Base-by-base conservation (phyloP, 1,140 invertebrate genomes). In the Drosophila busckii region DNA sequence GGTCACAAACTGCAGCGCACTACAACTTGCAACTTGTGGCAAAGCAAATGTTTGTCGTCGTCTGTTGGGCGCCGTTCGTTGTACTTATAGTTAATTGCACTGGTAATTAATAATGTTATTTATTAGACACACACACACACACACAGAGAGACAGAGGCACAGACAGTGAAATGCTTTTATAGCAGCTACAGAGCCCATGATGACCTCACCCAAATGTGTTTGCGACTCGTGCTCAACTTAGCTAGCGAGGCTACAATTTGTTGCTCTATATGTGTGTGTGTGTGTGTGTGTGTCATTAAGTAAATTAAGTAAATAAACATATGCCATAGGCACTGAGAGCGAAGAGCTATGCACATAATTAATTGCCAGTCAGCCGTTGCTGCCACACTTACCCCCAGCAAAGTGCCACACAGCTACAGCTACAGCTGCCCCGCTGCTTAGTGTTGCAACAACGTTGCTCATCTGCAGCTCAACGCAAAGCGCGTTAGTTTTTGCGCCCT, bases 271-370 rank as follows among this genome's bases (percentile, higher is more conserved):
- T n/a, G 8, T 53, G 20, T 25, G 29, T 16, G 9, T 49, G 44
- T 35, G 10, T 35, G 31, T 60, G 31, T 66, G 62, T 69, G 48
- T 80, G 75, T 84, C 67, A 84, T 84, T 84, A 84, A 85, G 82
- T 85, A 85, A 84, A 84, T 84, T 84, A 84, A 84, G 80, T 82
- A 84, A 82, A 85, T 85, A 84, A 85, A 84, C 82, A 84, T 80
- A 84, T 83, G 82, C 59, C 73, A n/a, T n/a, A 50, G 63, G 29
- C 45, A 56, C 31, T 49, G 58, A 31, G 53, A 68, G 73, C 25
- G 25, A 16, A 70, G n/a, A 64, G 63, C 67, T 70, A 66, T 70
- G 68, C 41, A 58, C 75, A 66, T 85, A 84, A 82, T 82, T 82
- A 83, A 82, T 82, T 82, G 76, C 70, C 66, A 80, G 73, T 80